Evolutionary conservation across 2,113 vertebrate genomes (phyloP).

Genomic region (Hypanus sabinus): DNA sequence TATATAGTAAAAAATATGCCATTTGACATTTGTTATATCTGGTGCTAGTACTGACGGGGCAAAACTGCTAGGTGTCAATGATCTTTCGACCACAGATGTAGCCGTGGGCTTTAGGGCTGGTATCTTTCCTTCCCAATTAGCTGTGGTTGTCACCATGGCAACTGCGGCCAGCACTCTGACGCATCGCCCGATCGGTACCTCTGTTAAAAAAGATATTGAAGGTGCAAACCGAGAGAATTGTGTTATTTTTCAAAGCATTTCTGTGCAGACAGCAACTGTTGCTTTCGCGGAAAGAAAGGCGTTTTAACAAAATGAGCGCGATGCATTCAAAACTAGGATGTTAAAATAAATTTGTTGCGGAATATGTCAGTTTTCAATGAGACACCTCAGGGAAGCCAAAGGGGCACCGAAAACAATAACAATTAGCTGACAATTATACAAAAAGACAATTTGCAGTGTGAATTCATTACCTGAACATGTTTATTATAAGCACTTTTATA

Average conservation of each 20-base stretch:
- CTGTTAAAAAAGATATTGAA: not conserved
- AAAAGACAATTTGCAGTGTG: not conserved
- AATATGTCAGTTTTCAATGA: not conserved
- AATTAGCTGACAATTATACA: not conserved
- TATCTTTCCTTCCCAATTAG: slow-evolving; percentile 47
- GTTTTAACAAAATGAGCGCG: not conserved
- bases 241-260: not conserved
- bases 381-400: not conserved
- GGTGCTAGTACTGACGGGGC: not conserved
- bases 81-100: slow-evolving; percentile 40
- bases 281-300: not conserved
- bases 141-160: slow-evolving; percentile 52
- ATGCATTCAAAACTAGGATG: not conserved
- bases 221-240: not conserved
- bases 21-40: not conserved
- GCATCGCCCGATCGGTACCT: slow-evolving; percentile 22
- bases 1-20: not conserved
- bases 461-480: not conserved
- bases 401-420: not conserved
- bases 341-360: not conserved
- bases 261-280: not conserved
- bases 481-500: not conserved
- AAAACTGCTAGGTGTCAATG: not conserved
- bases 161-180: slow-evolving; percentile 48
- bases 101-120: slow-evolving; percentile 28